These are phyloP conservation scores for Penelope pileata DNA, from an alignment of 2,113 vertebrate species.

Conservation along the genomic window DNA sequence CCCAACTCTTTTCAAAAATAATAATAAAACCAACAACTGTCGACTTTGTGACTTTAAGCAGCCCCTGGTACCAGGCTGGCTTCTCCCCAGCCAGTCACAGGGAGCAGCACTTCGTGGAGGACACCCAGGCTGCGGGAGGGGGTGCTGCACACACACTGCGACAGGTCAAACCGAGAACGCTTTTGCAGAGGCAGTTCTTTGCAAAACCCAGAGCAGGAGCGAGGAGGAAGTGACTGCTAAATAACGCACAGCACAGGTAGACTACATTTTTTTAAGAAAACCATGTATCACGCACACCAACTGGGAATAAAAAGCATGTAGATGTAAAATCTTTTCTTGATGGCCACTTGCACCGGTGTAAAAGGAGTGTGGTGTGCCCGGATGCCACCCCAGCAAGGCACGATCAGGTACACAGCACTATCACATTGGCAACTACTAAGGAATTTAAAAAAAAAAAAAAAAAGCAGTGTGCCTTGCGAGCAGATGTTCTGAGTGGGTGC, in stretches of 20 bases:
- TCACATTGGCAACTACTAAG: constrained; percentile 67
- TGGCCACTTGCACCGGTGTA: not conserved
- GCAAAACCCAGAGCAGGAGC: not conserved
- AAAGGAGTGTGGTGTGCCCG: not conserved
- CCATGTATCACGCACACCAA: not conserved
- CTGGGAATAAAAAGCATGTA: rapidly evolving
- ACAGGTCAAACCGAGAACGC: not conserved
- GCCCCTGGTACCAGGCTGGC: rapidly evolving
- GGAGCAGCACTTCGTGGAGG: not conserved
- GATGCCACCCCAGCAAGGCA: constrained; percentile 46
- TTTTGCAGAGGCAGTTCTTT: not conserved
- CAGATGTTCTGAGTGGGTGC: constrained; percentile 56
- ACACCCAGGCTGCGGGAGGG: not conserved
- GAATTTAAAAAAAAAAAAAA: not conserved
- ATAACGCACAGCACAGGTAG: not conserved
- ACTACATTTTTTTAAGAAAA: not conserved
- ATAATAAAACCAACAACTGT: too few relatives aligned
- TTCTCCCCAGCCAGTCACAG: not conserved
- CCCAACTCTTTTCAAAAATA: not conserved
- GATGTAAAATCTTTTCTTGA: not conserved
- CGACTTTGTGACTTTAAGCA: not conserved
- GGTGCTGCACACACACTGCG: rapidly evolving
- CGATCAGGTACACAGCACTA: constrained; percentile 57
- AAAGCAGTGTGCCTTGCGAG: constrained; percentile 61
- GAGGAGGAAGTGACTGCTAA: not conserved